Percentiles rank a stretch among this genome's conserved stretches.
These are phyloP conservation scores for Natator depressus DNA, from an alignment of 2,113 vertebrate species.

Conservation along the genomic window DNA sequence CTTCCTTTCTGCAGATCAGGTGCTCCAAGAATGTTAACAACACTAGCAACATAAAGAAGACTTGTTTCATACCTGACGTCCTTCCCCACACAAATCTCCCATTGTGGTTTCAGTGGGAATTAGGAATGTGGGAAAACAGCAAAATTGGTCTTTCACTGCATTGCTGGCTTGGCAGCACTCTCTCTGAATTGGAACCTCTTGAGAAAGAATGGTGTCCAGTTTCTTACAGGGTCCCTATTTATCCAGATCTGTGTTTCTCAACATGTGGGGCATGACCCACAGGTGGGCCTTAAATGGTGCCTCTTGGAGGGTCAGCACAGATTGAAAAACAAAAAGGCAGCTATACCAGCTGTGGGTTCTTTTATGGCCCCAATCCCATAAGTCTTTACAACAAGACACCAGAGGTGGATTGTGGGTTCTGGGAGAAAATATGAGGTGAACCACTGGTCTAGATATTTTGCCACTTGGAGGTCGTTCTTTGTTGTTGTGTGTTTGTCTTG, in stretches of 20 bases:
- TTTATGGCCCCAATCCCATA: background rate
- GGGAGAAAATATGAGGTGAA: background rate
- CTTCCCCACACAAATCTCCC: background rate
- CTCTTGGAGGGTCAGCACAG: background rate
- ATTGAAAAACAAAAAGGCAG: background rate
- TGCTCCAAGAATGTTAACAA: background rate
- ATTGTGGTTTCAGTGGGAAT: background rate
- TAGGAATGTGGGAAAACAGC: background rate
- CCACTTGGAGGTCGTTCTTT: too few relatives aligned
- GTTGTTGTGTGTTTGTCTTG: background rate
- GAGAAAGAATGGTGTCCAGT: background rate
- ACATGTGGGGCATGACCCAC: background rate
- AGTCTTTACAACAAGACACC: accelerated
- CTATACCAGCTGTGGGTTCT: background rate
- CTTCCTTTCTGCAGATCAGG: background rate
- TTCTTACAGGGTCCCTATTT: background rate
- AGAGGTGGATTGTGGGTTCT: background rate
- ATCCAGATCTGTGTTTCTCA: background rate
- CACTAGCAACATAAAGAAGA: accelerated
- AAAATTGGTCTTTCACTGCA: background rate
- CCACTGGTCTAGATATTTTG: background rate
- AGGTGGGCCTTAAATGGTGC: background rate
- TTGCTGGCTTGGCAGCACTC: background rate
- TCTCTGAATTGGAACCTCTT: background rate
- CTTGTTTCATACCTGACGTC: background rate